Conservation (phyloP, 2,888 invertebrate genomes). For the Therioaphis trifolii region DNA sequence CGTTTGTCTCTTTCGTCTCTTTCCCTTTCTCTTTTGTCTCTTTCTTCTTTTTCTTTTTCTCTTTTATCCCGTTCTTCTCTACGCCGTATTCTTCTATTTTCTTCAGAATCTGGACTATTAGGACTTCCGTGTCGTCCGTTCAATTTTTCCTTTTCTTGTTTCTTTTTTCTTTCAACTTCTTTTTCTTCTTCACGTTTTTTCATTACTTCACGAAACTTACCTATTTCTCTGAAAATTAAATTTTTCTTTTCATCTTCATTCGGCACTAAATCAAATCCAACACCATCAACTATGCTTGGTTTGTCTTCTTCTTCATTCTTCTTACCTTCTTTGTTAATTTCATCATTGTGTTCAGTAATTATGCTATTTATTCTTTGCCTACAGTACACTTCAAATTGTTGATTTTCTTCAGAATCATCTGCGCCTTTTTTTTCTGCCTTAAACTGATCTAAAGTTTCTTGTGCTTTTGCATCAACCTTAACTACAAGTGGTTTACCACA, state of each 20-base stretch:
- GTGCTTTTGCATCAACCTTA: slow-evolving; percentile 97
- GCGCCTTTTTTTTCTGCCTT: slow-evolving; percentile 71
- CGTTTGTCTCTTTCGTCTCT: slow-evolving; percentile 68
- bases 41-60: slow-evolving; percentile 64
- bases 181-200: slow-evolving; percentile 86
- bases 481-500: slow-evolving; percentile 95
- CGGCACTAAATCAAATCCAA: slow-evolving; percentile 56
- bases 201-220: slow-evolving; percentile 96
- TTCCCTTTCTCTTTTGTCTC: slow-evolving; percentile 67
- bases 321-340: slow-evolving; percentile 76
- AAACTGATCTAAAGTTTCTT: slow-evolving; percentile 91
- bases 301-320: slow-evolving; percentile 71
- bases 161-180: slow-evolving; percentile 72
- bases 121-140: slow-evolving; percentile 66
- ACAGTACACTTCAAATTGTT: slow-evolving; percentile 81
- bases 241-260: slow-evolving; percentile 93
- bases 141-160: slow-evolving; percentile 66
- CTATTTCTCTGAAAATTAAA: slow-evolving; percentile 96
- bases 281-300: slow-evolving; percentile 65
- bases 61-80: slow-evolving; percentile 62
- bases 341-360: slow-evolving; percentile 83
- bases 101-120: slow-evolving; percentile 56
- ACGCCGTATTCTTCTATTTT: slow-evolving; percentile 56
- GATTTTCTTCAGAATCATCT: slow-evolving; percentile 71
- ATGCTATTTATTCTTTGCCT: slow-evolving; percentile 82